These are phyloP conservation scores for Nomada flava DNA, from an alignment of 2,888 invertebrate species.

Conservation along the genomic window DNA sequence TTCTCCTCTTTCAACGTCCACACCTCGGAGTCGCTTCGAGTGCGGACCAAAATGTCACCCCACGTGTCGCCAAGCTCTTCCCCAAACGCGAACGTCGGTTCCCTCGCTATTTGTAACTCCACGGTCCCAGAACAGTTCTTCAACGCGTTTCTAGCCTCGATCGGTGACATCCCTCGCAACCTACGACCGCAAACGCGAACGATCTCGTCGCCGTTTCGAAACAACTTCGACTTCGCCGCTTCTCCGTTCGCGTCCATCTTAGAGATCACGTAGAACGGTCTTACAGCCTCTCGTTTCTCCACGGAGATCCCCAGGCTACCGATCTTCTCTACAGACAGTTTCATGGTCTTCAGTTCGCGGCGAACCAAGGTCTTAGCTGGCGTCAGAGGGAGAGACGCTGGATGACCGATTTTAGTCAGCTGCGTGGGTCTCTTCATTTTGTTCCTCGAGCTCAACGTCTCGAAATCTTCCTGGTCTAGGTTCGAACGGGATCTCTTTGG, in stretches of 20 bases:
- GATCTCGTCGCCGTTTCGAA: slow-evolving; percentile 86
- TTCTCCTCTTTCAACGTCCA: slow-evolving; percentile 71
- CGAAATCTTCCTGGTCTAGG: slow-evolving; percentile 65
- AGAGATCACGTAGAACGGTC: slow-evolving; percentile 79
- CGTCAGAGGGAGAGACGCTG: slow-evolving; percentile 2
- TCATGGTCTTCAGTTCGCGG: slow-evolving; percentile 79
- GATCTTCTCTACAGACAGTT: slow-evolving; percentile 68
- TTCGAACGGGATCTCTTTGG: slow-evolving; percentile 78
- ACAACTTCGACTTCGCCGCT: slow-evolving; percentile 82
- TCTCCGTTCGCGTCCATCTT: slow-evolving; percentile 76
- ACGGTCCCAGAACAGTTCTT: slow-evolving; percentile 75
- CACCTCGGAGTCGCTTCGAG: slow-evolving; percentile 76
- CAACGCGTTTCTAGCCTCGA: slow-evolving; percentile 77
- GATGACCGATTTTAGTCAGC: neutral
- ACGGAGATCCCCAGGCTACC: slow-evolving; percentile 77
- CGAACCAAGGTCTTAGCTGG: slow-evolving; percentile 67
- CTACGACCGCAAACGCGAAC: slow-evolving; percentile 86
- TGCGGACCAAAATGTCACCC: slow-evolving; percentile 72
- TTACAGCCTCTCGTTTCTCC: slow-evolving; percentile 77
- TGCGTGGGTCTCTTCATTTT: slow-evolving; percentile 60
- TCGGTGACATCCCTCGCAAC: slow-evolving; percentile 83
- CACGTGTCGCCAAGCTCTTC: slow-evolving; percentile 76
- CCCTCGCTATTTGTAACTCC: slow-evolving; percentile 80
- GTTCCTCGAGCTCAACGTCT: slow-evolving; percentile 25
- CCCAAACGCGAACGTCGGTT: slow-evolving; percentile 74